These are phyloP conservation scores for Phyllotreta striolata DNA, from an alignment of 2,888 invertebrate species.

Conservation along the genomic window DNA sequence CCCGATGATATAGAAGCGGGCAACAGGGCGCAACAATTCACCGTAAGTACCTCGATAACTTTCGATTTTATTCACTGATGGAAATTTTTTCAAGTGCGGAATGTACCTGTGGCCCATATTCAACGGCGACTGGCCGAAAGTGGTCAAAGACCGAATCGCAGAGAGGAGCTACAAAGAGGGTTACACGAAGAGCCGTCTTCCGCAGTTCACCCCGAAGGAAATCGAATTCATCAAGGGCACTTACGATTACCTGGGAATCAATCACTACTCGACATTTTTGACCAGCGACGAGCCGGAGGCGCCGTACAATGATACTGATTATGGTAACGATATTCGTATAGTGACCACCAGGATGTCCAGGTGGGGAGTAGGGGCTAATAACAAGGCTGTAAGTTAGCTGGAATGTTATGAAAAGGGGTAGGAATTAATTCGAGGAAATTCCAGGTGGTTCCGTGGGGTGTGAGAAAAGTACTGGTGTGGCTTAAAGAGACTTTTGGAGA, in stretches of 20 bases:
- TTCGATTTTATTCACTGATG: no score
- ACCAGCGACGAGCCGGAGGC: slow-evolving; percentile 47
- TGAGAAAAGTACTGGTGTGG: slow-evolving; percentile 12
- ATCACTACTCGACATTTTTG: slow-evolving; percentile 70
- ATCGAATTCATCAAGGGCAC: slow-evolving; percentile 68
- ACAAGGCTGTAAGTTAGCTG: background rate
- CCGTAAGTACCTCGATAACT: slow-evolving; percentile 59
- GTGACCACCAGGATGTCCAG: slow-evolving; percentile 14
- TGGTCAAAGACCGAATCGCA: slow-evolving; percentile 69
- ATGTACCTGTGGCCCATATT: slow-evolving; percentile 65
- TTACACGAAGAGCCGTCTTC: slow-evolving; percentile 68
- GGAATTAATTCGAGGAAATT: background rate
- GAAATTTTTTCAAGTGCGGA: slow-evolving; percentile 47
- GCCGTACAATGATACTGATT: slow-evolving; percentile 15
- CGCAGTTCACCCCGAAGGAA: slow-evolving; percentile 69
- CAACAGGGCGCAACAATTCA: slow-evolving; percentile 66
- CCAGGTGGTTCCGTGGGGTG: slow-evolving; percentile 23
- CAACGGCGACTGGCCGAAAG: slow-evolving; percentile 70
- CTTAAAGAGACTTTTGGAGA: background rate
- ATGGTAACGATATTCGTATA: slow-evolving; percentile 27
- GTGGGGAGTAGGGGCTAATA: slow-evolving; percentile 25
- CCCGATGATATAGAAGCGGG: slow-evolving; percentile 68
- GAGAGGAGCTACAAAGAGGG: slow-evolving; percentile 61
- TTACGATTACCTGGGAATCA: slow-evolving; percentile 77
- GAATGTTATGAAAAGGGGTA: background rate